Evolutionary conservation across 2,797 vertebrate species (phyloP).

Genomic region (Schizopygopsis malacanthus): DNA sequence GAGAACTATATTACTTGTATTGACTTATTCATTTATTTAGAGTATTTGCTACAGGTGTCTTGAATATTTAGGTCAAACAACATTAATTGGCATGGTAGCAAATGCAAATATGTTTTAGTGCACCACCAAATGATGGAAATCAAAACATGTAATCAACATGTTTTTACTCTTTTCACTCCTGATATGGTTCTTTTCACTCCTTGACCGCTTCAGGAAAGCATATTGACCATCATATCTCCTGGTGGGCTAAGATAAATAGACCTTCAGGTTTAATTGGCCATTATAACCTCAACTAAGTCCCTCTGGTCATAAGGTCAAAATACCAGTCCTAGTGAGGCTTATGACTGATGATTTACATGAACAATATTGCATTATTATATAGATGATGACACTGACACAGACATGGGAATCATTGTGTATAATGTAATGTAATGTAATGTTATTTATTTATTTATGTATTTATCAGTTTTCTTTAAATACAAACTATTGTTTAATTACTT

Average conservation of each 20-base stretch:
- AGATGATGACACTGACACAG: not conserved
- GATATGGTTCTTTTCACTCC: not conserved
- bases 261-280: conserved; percentile 8
- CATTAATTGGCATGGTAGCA: not conserved
- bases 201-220: not conserved
- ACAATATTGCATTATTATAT: not conserved
- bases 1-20: not conserved
- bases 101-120: no score
- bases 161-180: not conserved
- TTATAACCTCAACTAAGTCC: not conserved
- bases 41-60: not conserved
- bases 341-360: not conserved
- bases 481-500: not conserved
- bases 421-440: not conserved
- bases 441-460: not conserved
- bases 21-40: not conserved
- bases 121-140: not conserved
- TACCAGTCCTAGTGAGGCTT: not conserved
- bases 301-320: not conserved
- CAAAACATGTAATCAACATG: not conserved
- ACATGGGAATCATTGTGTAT: not conserved
- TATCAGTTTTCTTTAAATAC: not conserved
- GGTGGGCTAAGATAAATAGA: not conserved
- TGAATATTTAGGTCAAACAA: not conserved
- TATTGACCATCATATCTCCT: not conserved